A percentile compares a stretch with the other conserved stretches of the same genome.
Conservation (phyloP, 2,797 vertebrate species). For the Mus spretus region DNA sequence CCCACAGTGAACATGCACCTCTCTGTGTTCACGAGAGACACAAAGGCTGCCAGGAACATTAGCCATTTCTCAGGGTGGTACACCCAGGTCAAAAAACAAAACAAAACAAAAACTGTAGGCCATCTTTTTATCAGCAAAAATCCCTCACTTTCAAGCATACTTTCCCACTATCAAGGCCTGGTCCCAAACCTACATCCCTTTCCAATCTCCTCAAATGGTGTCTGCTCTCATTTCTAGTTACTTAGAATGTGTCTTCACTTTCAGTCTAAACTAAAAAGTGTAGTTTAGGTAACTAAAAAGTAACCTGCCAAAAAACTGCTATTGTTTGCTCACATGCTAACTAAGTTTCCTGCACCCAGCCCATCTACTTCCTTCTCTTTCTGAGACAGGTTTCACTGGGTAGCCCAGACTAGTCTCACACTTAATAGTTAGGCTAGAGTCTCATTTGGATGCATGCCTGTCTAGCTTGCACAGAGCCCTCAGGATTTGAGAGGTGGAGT, state of each 20-base stretch:
- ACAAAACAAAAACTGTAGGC: no score
- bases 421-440: background rate
- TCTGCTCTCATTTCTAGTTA: background rate
- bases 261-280: background rate
- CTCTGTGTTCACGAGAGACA: background rate
- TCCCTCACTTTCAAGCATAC: background rate
- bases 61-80: background rate
- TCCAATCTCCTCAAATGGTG: background rate
- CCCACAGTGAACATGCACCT: fast-evolving
- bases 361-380: background rate
- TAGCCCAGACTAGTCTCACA: background rate
- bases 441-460: background rate
- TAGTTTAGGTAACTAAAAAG: no score
- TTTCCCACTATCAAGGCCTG: background rate
- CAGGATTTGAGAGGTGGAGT: background rate
- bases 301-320: background rate
- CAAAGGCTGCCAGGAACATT: no score
- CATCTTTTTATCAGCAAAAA: background rate
- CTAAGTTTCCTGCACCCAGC: background rate
- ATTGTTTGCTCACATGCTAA: background rate
- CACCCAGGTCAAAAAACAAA: no score
- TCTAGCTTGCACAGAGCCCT: background rate
- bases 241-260: background rate
- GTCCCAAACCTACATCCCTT: no score
- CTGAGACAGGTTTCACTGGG: background rate